These are phyloP conservation scores for Todiramphus saurophagus DNA, from an alignment of 2,113 vertebrate species.

Conservation along the genomic window DNA sequence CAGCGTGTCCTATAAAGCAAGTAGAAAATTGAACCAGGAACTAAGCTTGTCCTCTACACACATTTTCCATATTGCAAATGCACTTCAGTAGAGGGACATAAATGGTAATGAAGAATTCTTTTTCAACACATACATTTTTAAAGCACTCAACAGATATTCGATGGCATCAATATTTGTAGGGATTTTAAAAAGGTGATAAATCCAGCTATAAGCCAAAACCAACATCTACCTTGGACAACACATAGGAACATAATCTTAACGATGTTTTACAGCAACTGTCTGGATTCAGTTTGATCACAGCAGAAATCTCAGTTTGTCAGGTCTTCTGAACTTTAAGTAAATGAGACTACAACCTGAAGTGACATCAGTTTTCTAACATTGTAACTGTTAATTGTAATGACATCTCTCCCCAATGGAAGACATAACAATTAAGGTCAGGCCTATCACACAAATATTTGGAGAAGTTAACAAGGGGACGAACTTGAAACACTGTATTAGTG, in stretches of 20 bases:
- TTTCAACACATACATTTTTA: neutral
- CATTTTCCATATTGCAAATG: neutral
- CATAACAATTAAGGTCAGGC: neutral
- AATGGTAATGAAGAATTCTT: neutral
- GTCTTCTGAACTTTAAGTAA: neutral
- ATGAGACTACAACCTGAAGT: neutral
- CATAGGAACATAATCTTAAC: neutral
- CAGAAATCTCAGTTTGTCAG: neutral
- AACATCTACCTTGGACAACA: neutral
- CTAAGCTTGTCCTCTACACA: neutral
- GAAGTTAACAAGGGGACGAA: neutral
- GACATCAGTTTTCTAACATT: neutral
- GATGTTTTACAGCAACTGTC: neutral
- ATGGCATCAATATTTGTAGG: accelerated
- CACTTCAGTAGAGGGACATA: neutral
- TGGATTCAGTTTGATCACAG: neutral
- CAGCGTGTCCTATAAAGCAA: neutral
- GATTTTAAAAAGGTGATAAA: neutral
- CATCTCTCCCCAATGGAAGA: neutral
- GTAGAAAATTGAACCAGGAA: neutral
- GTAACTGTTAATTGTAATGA: neutral
- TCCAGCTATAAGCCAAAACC: neutral
- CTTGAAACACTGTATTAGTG: neutral
- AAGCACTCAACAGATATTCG: neutral
- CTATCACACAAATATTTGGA: neutral